Conservation (phyloP, 37 sponge, comb jelly and placozoan genomes). For the Aplysina aerophoba region DNA sequence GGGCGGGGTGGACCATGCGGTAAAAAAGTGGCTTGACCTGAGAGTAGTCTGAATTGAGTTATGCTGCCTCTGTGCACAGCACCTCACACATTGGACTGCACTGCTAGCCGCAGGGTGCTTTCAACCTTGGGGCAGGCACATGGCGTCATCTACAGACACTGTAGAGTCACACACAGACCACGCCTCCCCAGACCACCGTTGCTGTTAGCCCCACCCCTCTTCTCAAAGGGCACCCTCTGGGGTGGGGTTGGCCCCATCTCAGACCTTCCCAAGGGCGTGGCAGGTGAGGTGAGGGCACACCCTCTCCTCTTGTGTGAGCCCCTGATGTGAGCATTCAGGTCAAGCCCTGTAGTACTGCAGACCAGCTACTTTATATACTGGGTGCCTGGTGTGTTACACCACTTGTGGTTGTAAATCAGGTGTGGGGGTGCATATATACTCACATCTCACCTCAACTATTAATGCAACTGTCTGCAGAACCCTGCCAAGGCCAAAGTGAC, state of each 20-base stretch:
- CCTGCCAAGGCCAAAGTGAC: constrained; percentile 93
- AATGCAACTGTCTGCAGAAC: constrained; percentile 57
- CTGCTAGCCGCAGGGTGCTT: constrained; percentile 17
- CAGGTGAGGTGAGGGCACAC: neutral
- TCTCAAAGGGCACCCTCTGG: neutral
- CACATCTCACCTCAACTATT: neutral
- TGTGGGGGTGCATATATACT: too few relatives aligned
- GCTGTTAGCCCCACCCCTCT: constrained; percentile 27
- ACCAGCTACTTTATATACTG: neutral
- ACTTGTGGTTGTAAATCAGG: constrained; percentile 23
- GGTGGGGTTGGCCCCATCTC: constrained; percentile 8
- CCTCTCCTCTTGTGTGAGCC: constrained; percentile 27
- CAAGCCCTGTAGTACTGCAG: neutral
- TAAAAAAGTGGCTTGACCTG: constrained; percentile 25
- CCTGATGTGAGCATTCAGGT: constrained; percentile 39
- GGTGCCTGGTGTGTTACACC: neutral
- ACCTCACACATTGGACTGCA: constrained; percentile 43
- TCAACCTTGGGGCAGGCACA: constrained; percentile 33
- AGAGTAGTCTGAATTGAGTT: constrained; percentile 53
- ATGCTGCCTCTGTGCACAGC: constrained; percentile 37
- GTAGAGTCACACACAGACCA: neutral
- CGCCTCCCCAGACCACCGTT: constrained; percentile 20
- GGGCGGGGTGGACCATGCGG: too few relatives aligned
- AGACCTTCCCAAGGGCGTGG: constrained; percentile 40
- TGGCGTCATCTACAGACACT: constrained; percentile 9